Evolutionary conservation across 2,113 vertebrate genomes (phyloP).

Genomic region (Oxygymnocypris stewartii): DNA sequence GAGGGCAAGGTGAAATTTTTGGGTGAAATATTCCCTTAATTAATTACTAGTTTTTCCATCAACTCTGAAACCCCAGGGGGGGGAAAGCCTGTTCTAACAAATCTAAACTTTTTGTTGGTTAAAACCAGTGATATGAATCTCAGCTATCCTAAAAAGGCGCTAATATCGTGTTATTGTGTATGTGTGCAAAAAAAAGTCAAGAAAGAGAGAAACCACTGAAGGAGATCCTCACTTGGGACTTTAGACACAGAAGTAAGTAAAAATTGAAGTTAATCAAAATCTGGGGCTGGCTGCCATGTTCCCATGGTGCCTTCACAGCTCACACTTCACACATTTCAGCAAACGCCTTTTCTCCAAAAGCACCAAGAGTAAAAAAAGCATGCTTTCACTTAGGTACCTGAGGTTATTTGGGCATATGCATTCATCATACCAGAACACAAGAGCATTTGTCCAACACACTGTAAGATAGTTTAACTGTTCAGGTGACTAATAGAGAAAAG

Average conservation of each 20-base stretch:
- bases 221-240: slow-evolving; percentile 60
- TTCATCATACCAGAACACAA: not conserved
- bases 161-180: not conserved
- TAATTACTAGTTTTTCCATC: not conserved
- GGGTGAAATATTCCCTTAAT: not conserved
- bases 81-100: not conserved
- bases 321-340: slow-evolving; percentile 48
- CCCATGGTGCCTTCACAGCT: slow-evolving; percentile 60
- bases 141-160: not conserved
- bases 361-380: not conserved
- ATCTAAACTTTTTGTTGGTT: not conserved
- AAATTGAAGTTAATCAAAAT: slow-evolving; percentile 69
- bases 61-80: not conserved
- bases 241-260: slow-evolving; percentile 72
- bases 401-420: slow-evolving; percentile 13
- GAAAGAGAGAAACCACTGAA: slow-evolving; percentile 50
- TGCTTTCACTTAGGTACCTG: slow-evolving; percentile 12
- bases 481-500: slow-evolving; percentile 17
- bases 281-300: slow-evolving; percentile 61
- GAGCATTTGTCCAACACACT: not conserved
- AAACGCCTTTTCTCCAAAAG: not conserved
- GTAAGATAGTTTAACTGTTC: slow-evolving; percentile 19
- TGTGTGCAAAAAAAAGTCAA: not conserved
- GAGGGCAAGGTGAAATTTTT: not conserved
- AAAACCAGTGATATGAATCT: not conserved